Conservation (phyloP, 2,113 vertebrate species). For the Phocoena phocoena region DNA sequence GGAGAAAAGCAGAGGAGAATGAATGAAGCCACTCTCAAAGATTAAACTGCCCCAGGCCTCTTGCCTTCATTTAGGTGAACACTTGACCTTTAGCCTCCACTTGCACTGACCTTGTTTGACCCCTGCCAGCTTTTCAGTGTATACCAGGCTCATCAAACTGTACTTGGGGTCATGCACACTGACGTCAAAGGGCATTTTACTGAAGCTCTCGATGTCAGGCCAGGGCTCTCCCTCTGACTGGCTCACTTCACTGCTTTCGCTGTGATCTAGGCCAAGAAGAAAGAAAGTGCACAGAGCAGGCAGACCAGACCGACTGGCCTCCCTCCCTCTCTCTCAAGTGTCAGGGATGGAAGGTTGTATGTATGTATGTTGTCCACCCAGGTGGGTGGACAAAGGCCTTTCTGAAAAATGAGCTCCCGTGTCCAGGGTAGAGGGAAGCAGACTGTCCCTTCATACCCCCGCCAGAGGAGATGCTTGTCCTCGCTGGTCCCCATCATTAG, state of each 20-base stretch:
- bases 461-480: not conserved
- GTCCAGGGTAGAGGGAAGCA: not conserved
- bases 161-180: constrained; percentile 94
- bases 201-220: constrained; percentile 96
- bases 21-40: not conserved
- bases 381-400: not conserved
- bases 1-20: not conserved
- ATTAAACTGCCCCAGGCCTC: not conserved
- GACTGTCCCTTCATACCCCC: not conserved
- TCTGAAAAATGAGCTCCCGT: not conserved
- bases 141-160: constrained; percentile 90
- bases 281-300: not conserved
- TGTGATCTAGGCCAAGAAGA: constrained; percentile 78
- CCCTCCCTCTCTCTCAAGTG: not conserved
- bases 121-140: constrained; percentile 87
- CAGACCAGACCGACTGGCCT: not conserved
- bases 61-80: not conserved
- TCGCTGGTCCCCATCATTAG: not conserved
- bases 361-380: not conserved
- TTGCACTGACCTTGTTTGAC: constrained; percentile 87
- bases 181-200: constrained; percentile 93
- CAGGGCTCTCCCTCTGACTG: constrained; percentile 86
- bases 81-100: not conserved
- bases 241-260: constrained; percentile 80
- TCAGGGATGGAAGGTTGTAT: not conserved